These are phyloP conservation scores for Neodon shergylaensis DNA, from an alignment of 2,113 vertebrate genomes.

Conservation along the genomic window DNA sequence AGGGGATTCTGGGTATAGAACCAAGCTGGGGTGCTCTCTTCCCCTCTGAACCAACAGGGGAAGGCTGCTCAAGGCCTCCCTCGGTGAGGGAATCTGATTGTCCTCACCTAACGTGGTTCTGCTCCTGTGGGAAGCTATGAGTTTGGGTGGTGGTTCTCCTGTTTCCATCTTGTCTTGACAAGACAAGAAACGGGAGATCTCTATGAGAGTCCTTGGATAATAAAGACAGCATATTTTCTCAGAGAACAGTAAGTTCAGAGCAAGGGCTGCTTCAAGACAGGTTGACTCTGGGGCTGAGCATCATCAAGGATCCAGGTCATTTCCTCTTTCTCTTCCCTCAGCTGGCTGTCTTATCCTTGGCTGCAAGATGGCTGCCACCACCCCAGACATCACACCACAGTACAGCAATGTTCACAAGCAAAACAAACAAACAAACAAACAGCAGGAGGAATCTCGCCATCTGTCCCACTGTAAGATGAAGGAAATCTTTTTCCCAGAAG, in stretches of 20 bases:
- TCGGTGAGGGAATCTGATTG: background rate
- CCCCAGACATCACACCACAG: slow-evolving; percentile 3
- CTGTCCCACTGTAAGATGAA: background rate
- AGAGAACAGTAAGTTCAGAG: background rate
- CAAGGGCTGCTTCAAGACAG: slow-evolving; percentile 1
- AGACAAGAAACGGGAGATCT: slow-evolving; percentile 15
- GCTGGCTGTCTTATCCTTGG: background rate
- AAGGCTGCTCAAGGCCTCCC: background rate
- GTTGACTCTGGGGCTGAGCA: background rate
- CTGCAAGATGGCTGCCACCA: background rate
- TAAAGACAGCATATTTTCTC: background rate
- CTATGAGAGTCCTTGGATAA: background rate
- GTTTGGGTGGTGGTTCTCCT: background rate
- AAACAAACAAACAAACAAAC: background rate
- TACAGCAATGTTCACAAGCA: background rate
- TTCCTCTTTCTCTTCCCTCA: slow-evolving; percentile 42
- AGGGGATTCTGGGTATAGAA: background rate
- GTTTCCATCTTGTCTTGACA: background rate
- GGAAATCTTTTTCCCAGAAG: background rate
- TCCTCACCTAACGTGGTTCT: background rate
- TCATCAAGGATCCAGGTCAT: background rate
- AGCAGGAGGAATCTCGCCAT: background rate
- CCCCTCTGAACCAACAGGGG: background rate
- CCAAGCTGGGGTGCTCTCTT: background rate
- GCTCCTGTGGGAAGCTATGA: background rate